Base-by-base conservation (phyloP, 2,113 vertebrate species). In the Aphelocoma coerulescens region DNA sequence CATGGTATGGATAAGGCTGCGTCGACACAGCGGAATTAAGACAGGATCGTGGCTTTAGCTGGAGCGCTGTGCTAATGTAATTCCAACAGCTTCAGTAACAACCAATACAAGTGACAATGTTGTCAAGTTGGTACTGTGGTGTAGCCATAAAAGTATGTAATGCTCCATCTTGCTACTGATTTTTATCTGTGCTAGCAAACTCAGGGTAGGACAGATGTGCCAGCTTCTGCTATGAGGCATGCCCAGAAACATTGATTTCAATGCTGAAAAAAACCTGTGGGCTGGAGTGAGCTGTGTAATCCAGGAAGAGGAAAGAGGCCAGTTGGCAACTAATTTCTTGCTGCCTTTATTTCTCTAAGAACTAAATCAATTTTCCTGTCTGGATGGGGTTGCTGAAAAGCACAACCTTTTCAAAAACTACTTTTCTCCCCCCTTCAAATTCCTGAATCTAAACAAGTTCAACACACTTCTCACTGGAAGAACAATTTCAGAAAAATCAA, bases 321-420 rank as follows among this genome's bases (percentile, higher is more conserved):
- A 93, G 39, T 33, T 95, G 90, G 79, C 79, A 96, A 81, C 41
- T 49, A 39, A 93, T 87, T 93, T 92, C 65, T 87, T 84, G 14
- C 76, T 93, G 52, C 61, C 28, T 88, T 92, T 90, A 72, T 91
- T 94, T 71, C 54, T 84, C n/a, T 73, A 75, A 89, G 84, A 92
- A 75, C 28, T 24, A 61, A 78, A 88, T 85, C 5, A 71, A 22
- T 88, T 91, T 84, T 67, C 63, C 30, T 91, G 78, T 74, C 85
- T 92, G 52, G 77, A 80, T 88, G 27, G 21, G 15, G 21, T 62
- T 94, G 55, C 59, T 94, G 85, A 85, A 95, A 93, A 91, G 11
- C 35, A 72, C 22, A 85, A 83, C 4, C 5, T 91, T 73, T 83
- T 73, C 44, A 69, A 93, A 94, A 95, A 23, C 21, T 73, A 16